Evolutionary conservation across 2,113 vertebrate species (phyloP).

Genomic region (Geococcyx californianus): DNA sequence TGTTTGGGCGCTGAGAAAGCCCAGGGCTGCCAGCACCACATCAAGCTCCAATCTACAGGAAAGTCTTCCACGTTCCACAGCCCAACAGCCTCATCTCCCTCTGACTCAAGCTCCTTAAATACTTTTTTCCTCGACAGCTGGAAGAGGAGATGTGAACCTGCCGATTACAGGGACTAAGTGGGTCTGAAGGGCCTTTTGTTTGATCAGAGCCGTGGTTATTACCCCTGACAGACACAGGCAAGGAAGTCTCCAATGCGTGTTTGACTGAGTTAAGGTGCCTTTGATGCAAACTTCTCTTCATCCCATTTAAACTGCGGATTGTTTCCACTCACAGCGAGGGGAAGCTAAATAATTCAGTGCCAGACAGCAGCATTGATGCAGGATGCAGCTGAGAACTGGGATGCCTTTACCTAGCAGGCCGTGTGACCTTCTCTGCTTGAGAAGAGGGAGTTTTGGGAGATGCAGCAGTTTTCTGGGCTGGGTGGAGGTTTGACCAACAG

Average conservation of each 20-base stretch:
- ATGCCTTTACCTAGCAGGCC: neutral
- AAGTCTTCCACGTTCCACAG: neutral
- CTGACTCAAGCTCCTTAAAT: neutral
- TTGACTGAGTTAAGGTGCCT: slow-evolving; percentile 69
- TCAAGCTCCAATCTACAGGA: neutral
- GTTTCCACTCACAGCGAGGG: slow-evolving; percentile 51
- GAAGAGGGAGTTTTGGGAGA: neutral
- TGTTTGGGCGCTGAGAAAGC: neutral
- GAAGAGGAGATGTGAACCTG: slow-evolving; percentile 45
- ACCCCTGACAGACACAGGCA: slow-evolving; percentile 56
- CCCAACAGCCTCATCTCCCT: neutral
- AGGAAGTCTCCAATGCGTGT: slow-evolving; percentile 60
- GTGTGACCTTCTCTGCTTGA: neutral
- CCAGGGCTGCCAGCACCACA: neutral
- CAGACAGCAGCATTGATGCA: neutral
- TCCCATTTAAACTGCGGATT: slow-evolving; percentile 56
- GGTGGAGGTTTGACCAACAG: neutral
- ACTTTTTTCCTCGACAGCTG: neutral
- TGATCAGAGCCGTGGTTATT: slow-evolving; percentile 68
- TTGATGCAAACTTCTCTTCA: slow-evolving; percentile 67
- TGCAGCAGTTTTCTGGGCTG: neutral
- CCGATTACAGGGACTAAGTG: slow-evolving; percentile 50
- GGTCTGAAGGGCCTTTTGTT: slow-evolving; percentile 67
- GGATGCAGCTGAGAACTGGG: neutral
- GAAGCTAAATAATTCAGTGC: slow-evolving; percentile 66